Evolutionary conservation across 2,113 vertebrate species (phyloP), one percentile per base, ranked within the genome.

Genomic region (Aphyosemion australe): DNA sequence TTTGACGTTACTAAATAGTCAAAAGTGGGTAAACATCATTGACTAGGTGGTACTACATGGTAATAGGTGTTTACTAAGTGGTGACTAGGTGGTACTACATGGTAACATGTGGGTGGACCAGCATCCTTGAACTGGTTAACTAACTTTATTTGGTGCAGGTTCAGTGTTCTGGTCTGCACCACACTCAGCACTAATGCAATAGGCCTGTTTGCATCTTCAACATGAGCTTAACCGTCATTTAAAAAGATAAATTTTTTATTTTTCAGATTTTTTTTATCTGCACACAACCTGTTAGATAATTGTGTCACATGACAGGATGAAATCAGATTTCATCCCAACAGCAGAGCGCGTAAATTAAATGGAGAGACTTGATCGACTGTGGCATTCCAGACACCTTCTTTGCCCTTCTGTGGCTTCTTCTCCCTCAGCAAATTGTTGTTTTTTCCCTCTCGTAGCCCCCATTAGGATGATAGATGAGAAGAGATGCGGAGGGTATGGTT

Each of bases 381-480:
- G 37, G 46, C 73, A 57, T 77, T 74, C 82, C 78, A 77, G 78
- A 77, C 69, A 61, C 59, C 87, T 66, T 62, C 66, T 42, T 61
- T 52, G 82, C 61, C 70, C 77, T 78, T 84, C 77, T 67, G 65
- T 26, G 72, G 66, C 58, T 51, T 34, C 61, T 72, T 76, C 74
- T 69, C 69, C 59, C 61, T 72, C 61, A 68, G 66, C 76, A 80
- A 87, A 83, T 80, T 82, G 80, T 82, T 77, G 78, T 72, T 84
- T 76, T 74, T 74, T 55, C 65, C 64, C 63, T 58, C 67, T 67
- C 69, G 73, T 74, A 78, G 84, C 72, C 64, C 70, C 78, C 80
- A 88, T 90, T 89, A 90, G 78, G 87, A 88, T 88, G 87, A 90
- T 82, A 80, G 80, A 91, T 91, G 87, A 87, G 83, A 78, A 14